Conservation (phyloP, 2,797 vertebrate genomes). For the Pipistrellus nathusii region DNA sequence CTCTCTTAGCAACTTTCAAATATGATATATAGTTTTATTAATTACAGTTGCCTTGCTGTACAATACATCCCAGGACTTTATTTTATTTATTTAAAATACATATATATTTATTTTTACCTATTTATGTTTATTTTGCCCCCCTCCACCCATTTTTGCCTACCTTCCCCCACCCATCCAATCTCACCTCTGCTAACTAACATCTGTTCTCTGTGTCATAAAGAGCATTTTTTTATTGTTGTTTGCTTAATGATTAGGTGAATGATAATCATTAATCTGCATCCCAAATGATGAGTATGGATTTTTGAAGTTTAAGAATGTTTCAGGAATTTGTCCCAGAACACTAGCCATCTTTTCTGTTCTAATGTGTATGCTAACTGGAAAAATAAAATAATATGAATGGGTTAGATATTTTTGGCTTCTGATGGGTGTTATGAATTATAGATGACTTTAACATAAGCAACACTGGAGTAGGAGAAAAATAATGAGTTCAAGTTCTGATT, state of each 20-base stretch:
- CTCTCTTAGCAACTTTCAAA: neutral
- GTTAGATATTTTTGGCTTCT: constrained; percentile 61
- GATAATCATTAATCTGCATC: neutral
- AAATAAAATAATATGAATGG: constrained; percentile 48
- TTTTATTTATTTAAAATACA: neutral
- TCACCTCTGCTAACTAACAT: neutral
- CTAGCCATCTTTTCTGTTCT: constrained; percentile 19
- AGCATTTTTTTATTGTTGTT: neutral
- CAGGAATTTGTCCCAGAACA: neutral
- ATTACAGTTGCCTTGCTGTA: neutral
- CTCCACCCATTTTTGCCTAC: neutral
- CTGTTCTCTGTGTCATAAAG: neutral
- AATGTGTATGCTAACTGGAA: constrained; percentile 50
- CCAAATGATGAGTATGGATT: constrained; percentile 3
- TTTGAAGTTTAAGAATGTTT: constrained; percentile 29
- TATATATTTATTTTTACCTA: neutral
- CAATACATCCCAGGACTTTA: neutral
- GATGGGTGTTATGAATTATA: constrained; percentile 30
- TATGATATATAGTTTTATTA: neutral
- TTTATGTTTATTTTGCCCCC: neutral
- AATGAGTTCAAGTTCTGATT: neutral
- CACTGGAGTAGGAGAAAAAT: neutral
- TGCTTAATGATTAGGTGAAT: neutral
- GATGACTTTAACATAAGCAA: constrained; percentile 45
- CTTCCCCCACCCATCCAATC: no score